A percentile compares a stretch with the other conserved stretches of the same genome.
phyloP scores from a whole-genome alignment of 2,113 vertebrate species.

The Onychostoma macrolepis region DNA sequence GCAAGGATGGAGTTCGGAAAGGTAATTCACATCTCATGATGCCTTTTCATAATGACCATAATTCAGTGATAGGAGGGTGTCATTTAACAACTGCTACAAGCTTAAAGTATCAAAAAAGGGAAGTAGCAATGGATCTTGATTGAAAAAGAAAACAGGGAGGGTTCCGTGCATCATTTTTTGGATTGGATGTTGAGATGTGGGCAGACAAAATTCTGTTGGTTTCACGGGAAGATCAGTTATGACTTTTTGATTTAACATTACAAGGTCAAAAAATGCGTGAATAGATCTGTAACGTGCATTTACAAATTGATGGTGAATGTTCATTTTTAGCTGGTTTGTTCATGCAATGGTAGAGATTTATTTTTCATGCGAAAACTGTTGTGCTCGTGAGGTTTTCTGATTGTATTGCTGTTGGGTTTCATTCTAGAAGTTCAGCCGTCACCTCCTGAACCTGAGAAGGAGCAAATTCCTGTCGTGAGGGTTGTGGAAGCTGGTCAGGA shows the following conservation, averaged over 20 bases:
- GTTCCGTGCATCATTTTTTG: too few species aligned
- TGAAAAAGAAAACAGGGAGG: too few species aligned
- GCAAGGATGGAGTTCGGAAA: constrained; percentile 83
- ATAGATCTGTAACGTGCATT: background rate
- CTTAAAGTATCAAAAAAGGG: background rate
- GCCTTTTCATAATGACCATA: background rate
- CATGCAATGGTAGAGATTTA: too few species aligned
- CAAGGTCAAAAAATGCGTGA: too few species aligned
- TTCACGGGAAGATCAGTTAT: too few species aligned
- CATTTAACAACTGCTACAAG: background rate
- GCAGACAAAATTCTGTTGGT: too few species aligned
- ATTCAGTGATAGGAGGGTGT: background rate
- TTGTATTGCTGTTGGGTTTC: background rate
- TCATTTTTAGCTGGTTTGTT: background rate
- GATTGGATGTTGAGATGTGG: too few species aligned
- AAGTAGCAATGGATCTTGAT: background rate
- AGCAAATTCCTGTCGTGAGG: constrained; percentile 81
- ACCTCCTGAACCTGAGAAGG: constrained; percentile 50
- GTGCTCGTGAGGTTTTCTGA: background rate
- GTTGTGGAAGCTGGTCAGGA: constrained; percentile 89
- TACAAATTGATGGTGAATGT: background rate
- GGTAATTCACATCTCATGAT: constrained; percentile 67
- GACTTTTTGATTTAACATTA: too few species aligned
- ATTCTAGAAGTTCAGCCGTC: constrained; percentile 57
- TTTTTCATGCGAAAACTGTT: background rate